phyloP scores from a whole-genome alignment of 2,113 vertebrate species.

The Pontoporia blainvillei region DNA sequence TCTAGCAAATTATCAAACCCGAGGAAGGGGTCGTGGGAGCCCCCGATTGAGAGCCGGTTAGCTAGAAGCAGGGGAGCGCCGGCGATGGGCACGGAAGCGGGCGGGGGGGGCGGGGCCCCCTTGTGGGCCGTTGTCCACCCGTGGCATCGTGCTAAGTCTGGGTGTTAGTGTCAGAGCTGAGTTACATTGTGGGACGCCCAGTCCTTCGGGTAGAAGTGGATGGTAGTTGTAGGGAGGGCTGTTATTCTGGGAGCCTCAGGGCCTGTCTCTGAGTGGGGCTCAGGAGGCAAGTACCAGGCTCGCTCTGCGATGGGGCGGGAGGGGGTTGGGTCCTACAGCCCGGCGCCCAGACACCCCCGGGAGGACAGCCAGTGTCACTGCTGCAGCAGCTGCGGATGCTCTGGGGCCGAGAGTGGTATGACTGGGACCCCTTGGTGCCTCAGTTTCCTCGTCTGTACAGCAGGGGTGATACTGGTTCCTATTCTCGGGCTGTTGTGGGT shows the following conservation, averaged over 20 bases:
- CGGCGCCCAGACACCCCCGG: fast-evolving
- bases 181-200: no score
- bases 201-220: not conserved
- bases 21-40: not conserved
- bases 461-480: fast-evolving
- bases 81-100: fast-evolving
- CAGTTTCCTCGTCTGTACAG: fast-evolving
- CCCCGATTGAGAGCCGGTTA: fast-evolving
- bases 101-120: no score
- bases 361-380: fast-evolving
- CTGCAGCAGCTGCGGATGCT: fast-evolving
- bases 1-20: not conserved
- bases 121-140: fast-evolving
- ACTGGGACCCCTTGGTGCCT: fast-evolving
- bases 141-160: not conserved
- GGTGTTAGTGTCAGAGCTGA: not conserved
- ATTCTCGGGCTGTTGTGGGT: fast-evolving
- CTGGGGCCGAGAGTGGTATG: fast-evolving
- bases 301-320: fast-evolving
- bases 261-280: not conserved
- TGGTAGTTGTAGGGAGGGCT: not conserved
- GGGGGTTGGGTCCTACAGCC: not conserved
- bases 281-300: not conserved
- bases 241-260: not conserved
- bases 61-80: not conserved